Evolutionary conservation across 35 echinoderm and acorn worm genomes (phyloP).

Genomic region (Amphiura filiformis): DNA sequence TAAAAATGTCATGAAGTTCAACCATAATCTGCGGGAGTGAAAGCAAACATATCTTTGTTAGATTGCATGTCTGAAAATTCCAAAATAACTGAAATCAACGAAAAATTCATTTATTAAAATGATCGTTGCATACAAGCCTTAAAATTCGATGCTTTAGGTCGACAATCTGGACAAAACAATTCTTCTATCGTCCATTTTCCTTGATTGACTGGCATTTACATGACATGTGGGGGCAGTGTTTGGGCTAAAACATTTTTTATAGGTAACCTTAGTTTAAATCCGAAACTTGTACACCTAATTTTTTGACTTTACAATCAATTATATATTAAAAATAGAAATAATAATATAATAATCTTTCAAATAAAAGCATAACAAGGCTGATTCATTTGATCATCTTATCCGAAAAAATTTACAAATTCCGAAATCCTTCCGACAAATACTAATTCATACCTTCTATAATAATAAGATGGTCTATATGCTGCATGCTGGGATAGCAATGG

Average conservation of each 20-base stretch:
- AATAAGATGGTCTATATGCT: neutral
- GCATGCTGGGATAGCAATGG: neutral
- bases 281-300: neutral
- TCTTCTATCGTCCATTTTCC: neutral
- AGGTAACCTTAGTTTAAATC: neutral
- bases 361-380: neutral
- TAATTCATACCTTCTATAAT: neutral
- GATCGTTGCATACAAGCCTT: neutral
- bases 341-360: neutral
- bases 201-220: neutral
- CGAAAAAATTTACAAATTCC: too few species aligned
- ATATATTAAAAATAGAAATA: neutral
- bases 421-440: too few species aligned
- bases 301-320: neutral
- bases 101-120: neutral
- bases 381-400: too few species aligned
- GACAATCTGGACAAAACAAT: neutral
- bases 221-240: neutral
- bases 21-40: neutral
- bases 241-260: neutral
- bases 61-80: neutral
- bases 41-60: neutral
- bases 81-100: neutral
- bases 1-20: too few species aligned
- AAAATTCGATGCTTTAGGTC: neutral